Evolutionary conservation across 2,888 invertebrate species (phyloP), one percentile per base, ranked within the genome.

Genomic region (Nudaria mundana): DNA sequence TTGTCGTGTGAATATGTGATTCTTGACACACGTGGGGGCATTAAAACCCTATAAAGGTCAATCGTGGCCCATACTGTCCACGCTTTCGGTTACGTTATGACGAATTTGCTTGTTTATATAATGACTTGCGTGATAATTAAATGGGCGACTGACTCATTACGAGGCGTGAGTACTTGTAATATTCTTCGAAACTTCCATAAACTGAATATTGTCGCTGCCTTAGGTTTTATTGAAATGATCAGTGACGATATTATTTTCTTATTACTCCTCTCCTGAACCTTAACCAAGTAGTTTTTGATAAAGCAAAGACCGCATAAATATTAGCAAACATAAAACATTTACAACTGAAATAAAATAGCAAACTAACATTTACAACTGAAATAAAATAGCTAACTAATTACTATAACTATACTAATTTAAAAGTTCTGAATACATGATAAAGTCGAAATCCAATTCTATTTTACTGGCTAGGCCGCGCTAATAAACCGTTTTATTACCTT

Each of bases 1-100:
- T 53, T 65, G 75, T 83, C 81, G 81, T 82, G 82, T 79, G 75
- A 63, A 63, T 69, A 81, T 82, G 82, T 79, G 75, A 63, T 63
- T 69, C 53, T 58, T 63, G 58, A 66, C 65, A 71, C 82, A 81
- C 84, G 84, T 83, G 80, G 64, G n/a, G 66, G 62, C 58, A 69
- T 71, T 72, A 75, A 69, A 66, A 55, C 63, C 66, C 50, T 60
- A 74, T 79, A 79, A 80, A 76, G 78, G 75, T 72, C 69, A 72
- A 74, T 77, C 81, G 82, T 83, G 82, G 66, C 57, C 63, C 60
- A 58, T 52, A 56, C 55, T 59, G 61, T 54, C 67, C 71, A 71
- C 68, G 67, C 54, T 57, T 58, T 56, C 47, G 37, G 35, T 58
- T 31, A 18, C 33, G 48, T 53, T 56, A 53, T 31, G 14, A 24